Base-by-base conservation (phyloP, 2,113 vertebrate genomes). In the Pycnonotus jocosus region DNA sequence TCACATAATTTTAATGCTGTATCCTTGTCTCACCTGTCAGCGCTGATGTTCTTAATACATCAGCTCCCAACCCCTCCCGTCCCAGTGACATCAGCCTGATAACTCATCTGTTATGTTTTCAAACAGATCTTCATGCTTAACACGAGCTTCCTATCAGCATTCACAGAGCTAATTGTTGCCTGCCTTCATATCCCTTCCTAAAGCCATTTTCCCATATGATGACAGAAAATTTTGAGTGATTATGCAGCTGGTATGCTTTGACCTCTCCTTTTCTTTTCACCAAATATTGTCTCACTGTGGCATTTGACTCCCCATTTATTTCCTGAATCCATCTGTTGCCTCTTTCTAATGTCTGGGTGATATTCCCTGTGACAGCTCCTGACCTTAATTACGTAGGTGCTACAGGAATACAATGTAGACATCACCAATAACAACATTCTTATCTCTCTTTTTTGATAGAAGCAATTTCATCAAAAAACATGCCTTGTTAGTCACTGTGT, bases 241-340 rank as follows among this genome's bases (percentile, higher is more conserved):
- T 92, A 38, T 44, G 64, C 72, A 92, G 86, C 86, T 86, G 83
- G 22, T 84, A 23, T 71, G 64, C 69, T 91, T 60, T 74, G 83
- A 94, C 76, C 68, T 90, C 91, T 90, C 21, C 28, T 89, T 80
- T 85, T 80, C 66, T 92, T 89, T 58, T 87, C 72, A 81, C 53
- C 61, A 65, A 56, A 81, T 82, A 61, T 24, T 86, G 58, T 82
- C 58, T 85, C 35, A 12, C 40, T 85, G 53, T 73, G 69, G 24
- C 9, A 51, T 45, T 57, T 76, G 77, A 57, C 48, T 92, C 44
- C 22, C 15, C 6, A 10, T 84, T 84, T 87, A 45, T 87, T 89
- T 94, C 81, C 77, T 71, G 53, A 62, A 90, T 76, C 66, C 72
- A 81, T 74, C 74, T 92, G 74, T 35, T 86, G 38, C 25, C 38